phyloP scores from a whole-genome alignment of 2,797 vertebrate genomes.

The Podarcis lilfordi region DNA sequence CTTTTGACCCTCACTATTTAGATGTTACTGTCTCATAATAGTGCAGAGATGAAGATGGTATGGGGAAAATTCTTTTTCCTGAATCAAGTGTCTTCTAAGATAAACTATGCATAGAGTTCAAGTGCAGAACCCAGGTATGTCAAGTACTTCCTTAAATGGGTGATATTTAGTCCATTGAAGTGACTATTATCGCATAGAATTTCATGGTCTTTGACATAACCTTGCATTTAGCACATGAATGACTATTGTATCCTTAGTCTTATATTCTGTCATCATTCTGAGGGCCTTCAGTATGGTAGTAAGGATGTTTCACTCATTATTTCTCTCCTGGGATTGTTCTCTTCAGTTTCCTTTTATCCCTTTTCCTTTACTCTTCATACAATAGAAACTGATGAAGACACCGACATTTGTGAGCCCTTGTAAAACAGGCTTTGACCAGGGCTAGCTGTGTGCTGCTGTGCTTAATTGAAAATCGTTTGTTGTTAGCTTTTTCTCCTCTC shows the following conservation, averaged over 20 bases:
- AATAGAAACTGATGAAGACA: constrained; percentile 48
- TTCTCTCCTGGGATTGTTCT: constrained; percentile 38
- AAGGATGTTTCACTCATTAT: constrained; percentile 51
- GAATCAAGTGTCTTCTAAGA: constrained; percentile 22
- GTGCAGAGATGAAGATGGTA: constrained; percentile 1
- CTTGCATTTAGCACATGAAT: constrained; percentile 37
- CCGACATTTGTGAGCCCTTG: constrained; percentile 46
- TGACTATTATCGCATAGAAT: constrained; percentile 47
- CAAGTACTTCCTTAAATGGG: constrained; percentile 49
- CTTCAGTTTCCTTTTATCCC: constrained; percentile 19
- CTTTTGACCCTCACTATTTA: background rate
- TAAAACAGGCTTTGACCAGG: constrained; percentile 15
- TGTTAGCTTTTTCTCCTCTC: background rate
- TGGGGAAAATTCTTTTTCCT: constrained; percentile 49
- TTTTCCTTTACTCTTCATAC: constrained; percentile 49
- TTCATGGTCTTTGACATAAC: constrained; percentile 38
- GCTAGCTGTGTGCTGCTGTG: constrained; percentile 33
- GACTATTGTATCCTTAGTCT: background rate
- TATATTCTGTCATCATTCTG: constrained; percentile 29
- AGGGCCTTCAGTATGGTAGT: constrained; percentile 15
- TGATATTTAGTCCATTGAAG: constrained; percentile 42
- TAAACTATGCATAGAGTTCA: constrained; percentile 36
- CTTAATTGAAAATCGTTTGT: constrained; percentile 62
- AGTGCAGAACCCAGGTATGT: background rate
- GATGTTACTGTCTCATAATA: constrained; percentile 23